These are phyloP conservation scores for Saccostrea echinata DNA, from an alignment of 1,140 invertebrate genomes.

Conservation along the genomic window DNA sequence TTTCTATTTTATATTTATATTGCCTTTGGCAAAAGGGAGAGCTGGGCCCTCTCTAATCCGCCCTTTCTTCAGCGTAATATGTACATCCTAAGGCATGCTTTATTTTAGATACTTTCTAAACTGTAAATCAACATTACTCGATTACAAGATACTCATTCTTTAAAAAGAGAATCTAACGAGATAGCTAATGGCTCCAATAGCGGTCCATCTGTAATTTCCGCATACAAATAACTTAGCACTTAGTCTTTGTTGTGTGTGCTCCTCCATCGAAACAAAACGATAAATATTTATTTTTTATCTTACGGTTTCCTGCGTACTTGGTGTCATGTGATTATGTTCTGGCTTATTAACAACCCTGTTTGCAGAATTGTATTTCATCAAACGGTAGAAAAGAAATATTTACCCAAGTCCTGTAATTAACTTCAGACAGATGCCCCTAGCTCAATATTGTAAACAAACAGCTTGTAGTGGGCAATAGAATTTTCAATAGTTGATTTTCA, in stretches of 20 bases:
- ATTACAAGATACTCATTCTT: too few species aligned
- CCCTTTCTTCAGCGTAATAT: too few species aligned
- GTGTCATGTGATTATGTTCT: not conserved
- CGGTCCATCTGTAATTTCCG: not conserved
- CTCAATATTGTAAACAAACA: not conserved
- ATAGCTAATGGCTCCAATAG: too few species aligned
- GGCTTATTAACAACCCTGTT: slow-evolving; percentile 5
- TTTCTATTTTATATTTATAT: too few species aligned
- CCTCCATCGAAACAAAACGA: not conserved
- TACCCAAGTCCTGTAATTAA: slow-evolving; percentile 9
- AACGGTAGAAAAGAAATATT: not conserved
- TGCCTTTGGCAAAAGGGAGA: too few species aligned
- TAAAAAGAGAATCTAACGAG: too few species aligned
- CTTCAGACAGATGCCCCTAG: not conserved
- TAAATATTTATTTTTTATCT: slow-evolving; percentile 12
- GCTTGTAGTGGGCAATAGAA: not conserved
- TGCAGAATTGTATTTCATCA: not conserved
- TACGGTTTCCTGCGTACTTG: not conserved
- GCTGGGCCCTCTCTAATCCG: too few species aligned
- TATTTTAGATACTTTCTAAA: too few species aligned
- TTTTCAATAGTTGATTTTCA: not conserved
- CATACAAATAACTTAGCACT: not conserved
- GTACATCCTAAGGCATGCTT: too few species aligned
- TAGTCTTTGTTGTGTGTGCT: not conserved
- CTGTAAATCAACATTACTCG: too few species aligned